Evolutionary conservation across 2,888 invertebrate genomes (phyloP).

Genomic region (Troides helena): DNA sequence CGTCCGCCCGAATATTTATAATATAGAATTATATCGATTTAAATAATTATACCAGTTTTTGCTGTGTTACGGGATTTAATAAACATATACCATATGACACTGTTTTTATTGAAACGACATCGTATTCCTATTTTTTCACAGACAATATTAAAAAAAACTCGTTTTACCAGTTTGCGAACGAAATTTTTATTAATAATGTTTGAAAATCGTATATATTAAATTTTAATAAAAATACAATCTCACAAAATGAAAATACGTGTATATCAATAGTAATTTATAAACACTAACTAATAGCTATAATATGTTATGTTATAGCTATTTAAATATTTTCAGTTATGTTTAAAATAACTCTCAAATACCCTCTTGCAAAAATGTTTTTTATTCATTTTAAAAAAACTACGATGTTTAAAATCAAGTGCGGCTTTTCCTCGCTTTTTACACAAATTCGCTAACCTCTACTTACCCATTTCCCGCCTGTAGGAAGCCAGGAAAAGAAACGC

Average conservation of each 20-base stretch:
- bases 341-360: too few relatives aligned
- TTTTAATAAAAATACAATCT: too few relatives aligned
- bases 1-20: conserved; percentile 26
- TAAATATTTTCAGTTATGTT: too few relatives aligned
- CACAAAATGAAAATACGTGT: too few relatives aligned
- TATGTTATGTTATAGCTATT: too few relatives aligned
- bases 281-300: too few relatives aligned
- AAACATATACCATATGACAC: conserved; percentile 36
- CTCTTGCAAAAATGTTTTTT: too few relatives aligned
- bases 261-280: too few relatives aligned
- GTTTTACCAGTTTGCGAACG: too few relatives aligned
- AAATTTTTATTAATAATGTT: too few relatives aligned
- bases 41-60: conserved; percentile 36
- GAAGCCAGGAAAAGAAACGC: conserved; percentile 79
- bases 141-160: too few relatives aligned
- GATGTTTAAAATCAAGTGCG: conserved; percentile 43
- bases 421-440: conserved; percentile 77
- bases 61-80: conserved; percentile 48
- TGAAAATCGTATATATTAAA: too few relatives aligned
- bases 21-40: conserved; percentile 20
- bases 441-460: conserved; percentile 34
- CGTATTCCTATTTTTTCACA: background rate
- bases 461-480: conserved; percentile 55
- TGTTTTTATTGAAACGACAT: conserved; percentile 33
- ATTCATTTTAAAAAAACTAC: conserved; percentile 7